phyloP scores from a whole-genome alignment of 1,140 invertebrate genomes.

The Drosophila serrata region DNA sequence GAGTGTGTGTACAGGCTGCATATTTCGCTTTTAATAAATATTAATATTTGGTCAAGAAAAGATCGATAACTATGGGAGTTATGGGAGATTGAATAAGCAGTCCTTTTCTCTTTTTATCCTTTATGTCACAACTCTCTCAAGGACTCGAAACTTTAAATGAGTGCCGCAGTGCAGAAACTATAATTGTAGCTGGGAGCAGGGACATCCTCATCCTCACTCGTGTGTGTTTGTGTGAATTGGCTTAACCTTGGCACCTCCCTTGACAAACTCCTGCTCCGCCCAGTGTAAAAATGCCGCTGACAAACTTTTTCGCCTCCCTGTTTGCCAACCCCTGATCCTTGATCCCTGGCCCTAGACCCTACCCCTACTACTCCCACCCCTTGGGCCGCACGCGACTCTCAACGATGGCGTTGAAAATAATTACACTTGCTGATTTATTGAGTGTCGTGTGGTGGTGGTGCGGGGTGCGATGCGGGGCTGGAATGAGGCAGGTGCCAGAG shows the following conservation, averaged over 20 bases:
- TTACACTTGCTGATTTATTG: conserved; percentile 82
- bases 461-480: neutral
- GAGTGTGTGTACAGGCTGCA: no score
- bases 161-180: conserved; percentile 13
- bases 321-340: neutral
- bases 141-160: conserved; percentile 14
- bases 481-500: neutral
- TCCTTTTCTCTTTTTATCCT: neutral
- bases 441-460: conserved; percentile 57
- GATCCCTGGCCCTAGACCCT: neutral
- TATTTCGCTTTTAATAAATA: neutral
- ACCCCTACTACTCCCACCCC: no score
- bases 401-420: conserved; percentile 74
- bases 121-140: neutral
- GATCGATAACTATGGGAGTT: neutral
- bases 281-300: conserved; percentile 36
- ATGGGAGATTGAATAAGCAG: neutral
- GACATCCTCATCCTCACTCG: neutral
- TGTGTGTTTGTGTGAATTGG: neutral
- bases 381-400: conserved; percentile 37
- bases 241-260: conserved; percentile 29
- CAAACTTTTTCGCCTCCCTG: conserved; percentile 10
- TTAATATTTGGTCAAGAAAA: neutral
- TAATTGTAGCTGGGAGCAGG: neutral
- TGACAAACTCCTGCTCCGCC: conserved; percentile 9